Evolutionary conservation across 2,113 vertebrate species (phyloP), one percentile per base, ranked within the genome.

Genomic region (Syrmaticus mikado): DNA sequence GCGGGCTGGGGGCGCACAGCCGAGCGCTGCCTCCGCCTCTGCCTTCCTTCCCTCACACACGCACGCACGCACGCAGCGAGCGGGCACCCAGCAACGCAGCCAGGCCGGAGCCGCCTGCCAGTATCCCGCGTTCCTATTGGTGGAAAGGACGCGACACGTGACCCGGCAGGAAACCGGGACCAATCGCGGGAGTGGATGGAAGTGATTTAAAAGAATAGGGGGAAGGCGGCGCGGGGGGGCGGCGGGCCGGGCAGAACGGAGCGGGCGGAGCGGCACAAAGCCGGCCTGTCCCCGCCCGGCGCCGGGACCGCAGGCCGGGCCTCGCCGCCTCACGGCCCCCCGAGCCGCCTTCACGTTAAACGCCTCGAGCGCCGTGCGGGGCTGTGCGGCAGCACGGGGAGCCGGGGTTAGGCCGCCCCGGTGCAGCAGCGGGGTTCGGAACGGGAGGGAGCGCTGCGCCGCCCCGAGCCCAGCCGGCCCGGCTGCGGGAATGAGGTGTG

Each of bases 21-120:
- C 82, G 91, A 83, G 84, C 96, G 90, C 70, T 74, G 58, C 38
- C 55, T 79, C 87, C 76, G 57, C 64, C 78, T 52, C 81, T 92
- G 77, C 55, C 34, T 52, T 27, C 50, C 50, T 52, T 14, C 50
- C 25, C 67, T 22, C 68, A 52, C 91, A 67, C 81, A 83, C 93
- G 73, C 83, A 71, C 94, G 89, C 92, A 97, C 92, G 45, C 89
- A 12, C 95, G 87, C 89, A 96, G 95, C 96, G 96, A 66, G n/a
- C 75, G 83, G 89, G 89, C 97, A 96, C 96, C 95, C 95, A 85
- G 85, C 88, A 82, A 76, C 70, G 91, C 82, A 96, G 93, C 85
- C 94, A 94, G 95, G 97, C 52, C 96, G 96, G 78, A 95, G 95
- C 97, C 97, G 97, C 97, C 87, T 97, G 92, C 94, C 96, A 98